Evolutionary conservation across 2,888 invertebrate genomes (phyloP).

Genomic region (Cataglyphis albicans): DNA sequence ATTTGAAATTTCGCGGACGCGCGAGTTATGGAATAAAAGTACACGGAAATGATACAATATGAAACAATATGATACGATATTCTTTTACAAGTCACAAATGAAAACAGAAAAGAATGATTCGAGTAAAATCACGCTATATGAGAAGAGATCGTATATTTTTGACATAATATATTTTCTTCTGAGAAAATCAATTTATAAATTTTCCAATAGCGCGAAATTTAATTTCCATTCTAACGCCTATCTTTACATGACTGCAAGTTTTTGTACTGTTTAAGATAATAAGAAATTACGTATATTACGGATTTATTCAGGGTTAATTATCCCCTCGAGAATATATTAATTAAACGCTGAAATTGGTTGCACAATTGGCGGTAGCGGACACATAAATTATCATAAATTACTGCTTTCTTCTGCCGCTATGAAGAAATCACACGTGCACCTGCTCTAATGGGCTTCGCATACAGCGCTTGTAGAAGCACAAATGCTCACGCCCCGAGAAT

Average conservation of each 20-base stretch:
- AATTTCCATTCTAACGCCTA: background rate
- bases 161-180: background rate
- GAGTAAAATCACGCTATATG: background rate
- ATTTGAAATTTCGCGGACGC: slow-evolving; percentile 28
- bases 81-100: background rate
- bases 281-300: background rate
- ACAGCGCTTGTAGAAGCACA: background rate
- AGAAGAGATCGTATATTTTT: background rate
- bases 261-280: background rate
- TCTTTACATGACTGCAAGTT: background rate
- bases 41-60: background rate
- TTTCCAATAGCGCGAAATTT: background rate
- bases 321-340: slow-evolving; percentile 58
- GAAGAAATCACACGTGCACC: slow-evolving; percentile 67
- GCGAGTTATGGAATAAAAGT: slow-evolving; percentile 13
- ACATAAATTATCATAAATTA: slow-evolving; percentile 72
- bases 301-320: slow-evolving; percentile 5
- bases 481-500: slow-evolving; percentile 1
- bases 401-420: slow-evolving; percentile 59
- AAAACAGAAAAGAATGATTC: background rate
- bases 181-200: background rate
- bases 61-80: background rate
- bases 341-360: slow-evolving; percentile 69
- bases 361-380: slow-evolving; percentile 50
- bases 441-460: slow-evolving; percentile 50